These are phyloP conservation scores for Hybognathus amarus DNA, from an alignment of 2,797 vertebrate species.

Conservation along the genomic window DNA sequence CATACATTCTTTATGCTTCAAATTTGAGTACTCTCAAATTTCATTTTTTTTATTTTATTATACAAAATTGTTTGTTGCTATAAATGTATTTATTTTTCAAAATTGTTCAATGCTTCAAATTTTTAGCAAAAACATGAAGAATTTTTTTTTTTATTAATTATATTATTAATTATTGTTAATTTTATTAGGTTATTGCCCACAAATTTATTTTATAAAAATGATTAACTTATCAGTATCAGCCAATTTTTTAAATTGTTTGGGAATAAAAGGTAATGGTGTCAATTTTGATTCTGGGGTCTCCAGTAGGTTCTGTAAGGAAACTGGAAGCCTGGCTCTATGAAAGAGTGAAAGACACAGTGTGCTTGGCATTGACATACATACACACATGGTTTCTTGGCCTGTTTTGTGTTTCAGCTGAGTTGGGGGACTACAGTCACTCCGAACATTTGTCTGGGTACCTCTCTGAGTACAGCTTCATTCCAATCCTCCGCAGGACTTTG, in stretches of 20 bases:
- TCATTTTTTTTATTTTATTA: not conserved
- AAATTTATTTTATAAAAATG: not conserved
- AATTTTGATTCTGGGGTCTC: not conserved
- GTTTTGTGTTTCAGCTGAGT: constrained; percentile 82
- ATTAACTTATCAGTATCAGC: not conserved
- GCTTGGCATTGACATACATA: constrained; percentile 26
- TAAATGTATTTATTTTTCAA: not conserved
- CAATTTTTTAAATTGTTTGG: not conserved
- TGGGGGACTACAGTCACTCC: constrained; percentile 92
- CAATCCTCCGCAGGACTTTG: constrained; percentile 93
- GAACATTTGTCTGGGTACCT: constrained; percentile 92
- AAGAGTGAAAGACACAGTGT: constrained; percentile 39
- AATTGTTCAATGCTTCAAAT: not conserved
- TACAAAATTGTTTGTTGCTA: not conserved
- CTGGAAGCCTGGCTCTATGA: constrained; percentile 13
- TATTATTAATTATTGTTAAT: not conserved
- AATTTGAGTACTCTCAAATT: not conserved
- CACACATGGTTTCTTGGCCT: constrained; percentile 37
- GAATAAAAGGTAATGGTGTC: not conserved
- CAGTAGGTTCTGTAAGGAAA: not conserved
- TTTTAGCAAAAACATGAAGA: no score
- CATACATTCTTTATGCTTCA: no score
- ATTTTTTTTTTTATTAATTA: no score
- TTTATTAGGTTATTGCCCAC: not conserved
- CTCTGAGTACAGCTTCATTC: constrained; percentile 92